Evolutionary conservation across 2,113 vertebrate genomes (phyloP), one percentile per base, ranked within the genome.

Genomic region (Ameiurus melas): DNA sequence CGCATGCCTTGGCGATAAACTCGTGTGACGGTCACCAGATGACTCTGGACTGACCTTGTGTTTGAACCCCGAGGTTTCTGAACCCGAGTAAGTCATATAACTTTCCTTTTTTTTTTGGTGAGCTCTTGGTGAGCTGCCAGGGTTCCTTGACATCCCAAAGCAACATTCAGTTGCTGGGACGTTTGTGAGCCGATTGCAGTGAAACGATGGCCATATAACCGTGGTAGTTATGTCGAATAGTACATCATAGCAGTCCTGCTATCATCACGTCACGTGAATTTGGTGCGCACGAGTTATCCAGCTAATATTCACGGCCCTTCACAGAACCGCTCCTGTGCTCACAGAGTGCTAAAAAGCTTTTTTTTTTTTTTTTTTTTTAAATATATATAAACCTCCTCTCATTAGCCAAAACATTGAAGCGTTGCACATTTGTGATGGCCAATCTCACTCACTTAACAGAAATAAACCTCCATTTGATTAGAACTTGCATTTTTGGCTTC

Each of bases 401-500:
- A 85, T 83, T 79, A 85, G 20, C 20, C 27, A 89, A 93, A 88
- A 53, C 87, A 81, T 87, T 80, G 85, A 68, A 85, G 85, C 91
- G 90, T 71, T 84, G 82, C 90, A 90, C 85, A 86, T 89, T 92
- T 86, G 79, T 39, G 84, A 79, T 12, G 62, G 33, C 71, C 58
- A 62, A 73, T 87, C 57, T 84, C 60, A 83, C 2, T 84, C n/a
- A 16, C 60, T 82, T 84, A 85, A 92, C 89, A 43, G 87, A 90
- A 91, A 89, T 8, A 86, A 87, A 73, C 81, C 86, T 86, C 64
- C 84, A 39, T 89, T 80, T 86, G 81, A 92, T 90, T 75, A 77
- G 85, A 64, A 89, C 86, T 90, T 92, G 91, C 84, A 88, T 70
- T 92, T 91, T 88, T 30, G 51, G 85, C 90, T 90, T 88, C 92